These are phyloP conservation scores for Suncus etruscus DNA, from an alignment of 2,113 vertebrate genomes.

Conservation along the genomic window DNA sequence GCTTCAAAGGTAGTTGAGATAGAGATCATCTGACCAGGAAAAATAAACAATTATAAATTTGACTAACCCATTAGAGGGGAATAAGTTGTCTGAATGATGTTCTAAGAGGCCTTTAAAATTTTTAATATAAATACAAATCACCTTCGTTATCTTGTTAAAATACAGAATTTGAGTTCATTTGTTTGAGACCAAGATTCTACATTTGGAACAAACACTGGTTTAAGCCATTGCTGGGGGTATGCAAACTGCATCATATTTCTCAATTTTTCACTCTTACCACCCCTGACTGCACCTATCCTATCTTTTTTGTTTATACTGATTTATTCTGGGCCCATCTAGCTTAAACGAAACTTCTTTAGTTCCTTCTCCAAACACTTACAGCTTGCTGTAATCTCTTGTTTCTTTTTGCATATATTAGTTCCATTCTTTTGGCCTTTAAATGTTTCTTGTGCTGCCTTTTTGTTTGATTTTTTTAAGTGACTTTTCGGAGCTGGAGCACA, in stretches of 20 bases:
- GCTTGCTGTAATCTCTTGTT: neutral
- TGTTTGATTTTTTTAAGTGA: neutral
- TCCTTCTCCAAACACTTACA: neutral
- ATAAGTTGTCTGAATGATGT: neutral
- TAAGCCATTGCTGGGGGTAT: neutral
- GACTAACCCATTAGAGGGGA: no score
- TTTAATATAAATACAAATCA: conserved; percentile 7
- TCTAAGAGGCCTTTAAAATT: neutral
- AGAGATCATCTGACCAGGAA: neutral
- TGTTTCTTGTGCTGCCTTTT: neutral
- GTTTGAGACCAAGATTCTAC: neutral
- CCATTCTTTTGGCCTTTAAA: neutral
- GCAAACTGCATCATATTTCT: neutral
- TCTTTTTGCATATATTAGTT: neutral
- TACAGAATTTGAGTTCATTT: neutral
- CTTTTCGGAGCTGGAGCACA: no score
- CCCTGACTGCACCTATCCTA: neutral
- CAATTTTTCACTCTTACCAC: neutral
- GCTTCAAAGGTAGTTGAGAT: neutral
- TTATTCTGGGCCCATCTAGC: neutral
- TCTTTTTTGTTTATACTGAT: neutral
- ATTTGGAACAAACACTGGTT: neutral
- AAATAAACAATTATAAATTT: conserved; percentile 38
- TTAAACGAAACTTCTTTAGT: neutral
- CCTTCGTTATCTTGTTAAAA: conserved; percentile 46